Base-by-base conservation (phyloP, 1,140 invertebrate genomes). In the Scylla paramamosain region DNA sequence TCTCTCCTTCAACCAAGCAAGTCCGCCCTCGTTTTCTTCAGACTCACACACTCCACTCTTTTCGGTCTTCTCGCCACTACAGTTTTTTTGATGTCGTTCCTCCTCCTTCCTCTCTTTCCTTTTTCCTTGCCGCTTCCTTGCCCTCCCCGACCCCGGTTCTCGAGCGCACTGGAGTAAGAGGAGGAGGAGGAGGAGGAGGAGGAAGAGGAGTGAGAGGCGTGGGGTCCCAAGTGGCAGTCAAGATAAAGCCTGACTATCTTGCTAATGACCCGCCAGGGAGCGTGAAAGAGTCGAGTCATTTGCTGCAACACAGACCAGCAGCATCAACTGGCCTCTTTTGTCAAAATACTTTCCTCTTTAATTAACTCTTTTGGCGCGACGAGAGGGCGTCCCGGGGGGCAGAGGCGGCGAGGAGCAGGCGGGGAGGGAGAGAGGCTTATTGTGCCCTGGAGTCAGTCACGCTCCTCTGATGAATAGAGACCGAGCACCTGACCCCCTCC, bases 331-430 rank as follows among this genome's bases (percentile, higher is more conserved):
- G 20, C 32, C 91, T 83, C 59, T 39, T 82, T 92, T 82, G 48
- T 92, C 91, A 92, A 32, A 92, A 82, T 82, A 92, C 82, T 92
- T 92, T 45, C 59, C 91, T 92, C 32, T 92, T 92, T 92, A 92
- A 92, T 92, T 83, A 92, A 92, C 91, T 92, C 91, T 83, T 91
- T 48, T 29, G 8, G 87, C 45, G 45, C 25, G 91, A 46, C 32
- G 91, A 4, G 91, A 10, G 48, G 48, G 46, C 4, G 45, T 86
- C 12, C 12, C 1, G 86, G 31, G 31, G 86, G 86, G 86, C 14
- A 32, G 14, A 88, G 25, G 86, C 2, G 48, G 25, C 4, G 86
- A 25, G 31, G 28, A 28, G 14, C 7, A 28, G 31, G 86, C 0
- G 1, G 45, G n/a, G 28, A 32, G 2, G n/a, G 12, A 7, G 86